Evolutionary conservation across 1,140 invertebrate species (phyloP).

Genomic region (Drosophila cardini): DNA sequence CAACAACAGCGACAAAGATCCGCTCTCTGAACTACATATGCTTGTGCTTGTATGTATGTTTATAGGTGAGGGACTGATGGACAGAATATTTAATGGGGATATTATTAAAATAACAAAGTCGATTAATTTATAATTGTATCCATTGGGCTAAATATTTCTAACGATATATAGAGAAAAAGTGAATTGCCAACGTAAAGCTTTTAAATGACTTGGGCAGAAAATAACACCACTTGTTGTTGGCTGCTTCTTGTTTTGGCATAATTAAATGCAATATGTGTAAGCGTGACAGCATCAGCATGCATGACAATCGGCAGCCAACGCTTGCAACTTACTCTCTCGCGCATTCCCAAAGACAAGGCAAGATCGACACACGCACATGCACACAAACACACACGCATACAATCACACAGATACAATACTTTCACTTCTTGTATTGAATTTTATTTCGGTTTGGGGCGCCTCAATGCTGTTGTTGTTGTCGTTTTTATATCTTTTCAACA

Average conservation of each 20-base stretch:
- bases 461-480: slow-evolving; percentile 57
- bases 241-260: slow-evolving; percentile 55
- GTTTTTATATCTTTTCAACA: slow-evolving; percentile 55
- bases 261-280: slow-evolving; percentile 78
- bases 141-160: background rate
- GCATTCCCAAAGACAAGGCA: slow-evolving; percentile 67
- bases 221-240: slow-evolving; percentile 75
- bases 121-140: background rate
- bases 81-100: slow-evolving; percentile 17
- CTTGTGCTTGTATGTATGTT: slow-evolving; percentile 6
- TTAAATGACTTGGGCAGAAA: slow-evolving; percentile 55
- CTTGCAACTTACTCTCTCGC: slow-evolving; percentile 35
- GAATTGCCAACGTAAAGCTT: slow-evolving; percentile 58
- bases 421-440: slow-evolving; percentile 82
- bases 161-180: background rate
- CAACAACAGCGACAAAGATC: slow-evolving; percentile 50
- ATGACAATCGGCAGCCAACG: slow-evolving; percentile 32
- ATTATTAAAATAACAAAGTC: slow-evolving; percentile 9
- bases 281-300: slow-evolving; percentile 69
- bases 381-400: slow-evolving; percentile 13
- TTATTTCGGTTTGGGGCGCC: slow-evolving; percentile 66
- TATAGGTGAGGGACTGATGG: slow-evolving; percentile 10
- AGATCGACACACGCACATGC: slow-evolving; percentile 61
- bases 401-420: slow-evolving; percentile 61
- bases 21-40: slow-evolving; percentile 41